Evolutionary conservation across 23 tunicate species (phyloP), one percentile per base, ranked within the genome.

Genomic region (Aplidium turbinatum): DNA sequence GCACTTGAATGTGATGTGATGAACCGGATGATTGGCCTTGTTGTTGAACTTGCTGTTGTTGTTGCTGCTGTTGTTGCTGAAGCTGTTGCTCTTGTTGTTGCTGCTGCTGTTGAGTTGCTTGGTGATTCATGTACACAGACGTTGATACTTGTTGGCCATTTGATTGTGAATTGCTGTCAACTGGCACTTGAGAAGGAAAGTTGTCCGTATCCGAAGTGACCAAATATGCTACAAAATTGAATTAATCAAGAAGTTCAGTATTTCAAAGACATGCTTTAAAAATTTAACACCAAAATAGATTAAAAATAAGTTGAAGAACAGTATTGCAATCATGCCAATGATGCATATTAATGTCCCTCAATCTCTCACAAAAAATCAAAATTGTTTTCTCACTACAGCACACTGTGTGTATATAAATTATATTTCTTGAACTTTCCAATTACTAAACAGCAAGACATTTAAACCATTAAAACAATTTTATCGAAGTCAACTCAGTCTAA

Each of bases 51-150:
- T 83, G 81, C 32, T 83, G 89, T 29, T 52, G 62, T 75, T 74
- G 81, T 45, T 74, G 82, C 27, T 58, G 72, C 42, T 78, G 78
- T 51, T 70, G 96, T 35, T 87, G 94, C 58, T 66, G 74, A 9
- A 9, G 50, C 38, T 66, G 73, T n/a, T 66, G 73, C 36, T 11
- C 16, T 39, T 66, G 73, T 39, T 66, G 73, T 26, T 36, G 73
- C 52, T 56, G 70, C 39, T 70, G 78, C 53, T 81, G 87, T 81
- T 72, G 87, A 3, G 39, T 30, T 1, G 50, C 35, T 65, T 87
- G 96, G 35, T 81, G 87, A 51, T 88, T 88, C 75, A 88, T 81
- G 29, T 88, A 88, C 47, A 78, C 84, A n/a, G 92, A 34, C 0
- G 65, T 35, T 35, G 25, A 50, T 19, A 58, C 73, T 11, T 81